These are phyloP conservation scores for Chionoecetes opilio DNA, from an alignment of 1,140 invertebrate species.

Conservation along the genomic window DNA sequence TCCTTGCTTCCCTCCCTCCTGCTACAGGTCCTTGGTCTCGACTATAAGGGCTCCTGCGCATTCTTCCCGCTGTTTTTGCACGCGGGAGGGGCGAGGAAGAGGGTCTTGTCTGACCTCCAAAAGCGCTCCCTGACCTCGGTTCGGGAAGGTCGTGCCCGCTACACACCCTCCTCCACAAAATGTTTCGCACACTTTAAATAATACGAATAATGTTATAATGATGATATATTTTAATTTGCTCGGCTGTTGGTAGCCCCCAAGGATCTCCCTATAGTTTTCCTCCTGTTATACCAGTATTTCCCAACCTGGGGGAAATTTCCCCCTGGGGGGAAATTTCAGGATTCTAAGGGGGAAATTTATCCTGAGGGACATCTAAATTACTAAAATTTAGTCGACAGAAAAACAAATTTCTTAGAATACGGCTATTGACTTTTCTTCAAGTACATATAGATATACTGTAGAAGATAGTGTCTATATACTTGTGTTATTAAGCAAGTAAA, in stretches of 20 bases:
- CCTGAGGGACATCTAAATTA: no score
- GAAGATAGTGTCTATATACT: no score
- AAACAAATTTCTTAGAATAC: no score
- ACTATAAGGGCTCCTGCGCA: neutral
- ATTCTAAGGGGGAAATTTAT: no score
- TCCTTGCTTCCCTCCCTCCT: neutral
- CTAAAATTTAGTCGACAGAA: no score
- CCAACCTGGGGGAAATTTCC: no score
- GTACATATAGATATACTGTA: no score
- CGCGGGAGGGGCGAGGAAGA: neutral
- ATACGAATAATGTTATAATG: constrained; percentile 49
- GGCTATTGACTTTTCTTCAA: no score
- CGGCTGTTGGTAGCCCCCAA: neutral
- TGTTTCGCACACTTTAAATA: constrained; percentile 61
- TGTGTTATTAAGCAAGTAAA: no score
- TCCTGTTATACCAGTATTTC: no score
- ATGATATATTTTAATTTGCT: constrained; percentile 58
- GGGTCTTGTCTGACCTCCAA: constrained; percentile 27
- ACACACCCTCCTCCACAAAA: constrained; percentile 37
- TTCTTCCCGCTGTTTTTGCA: constrained; percentile 3
- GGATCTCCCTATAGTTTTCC: neutral
- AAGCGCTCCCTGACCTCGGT: constrained; percentile 18
- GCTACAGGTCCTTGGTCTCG: neutral
- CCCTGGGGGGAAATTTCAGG: no score
- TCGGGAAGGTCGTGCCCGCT: neutral